Evolutionary conservation across 1,140 invertebrate species (phyloP), one percentile per base, ranked within the genome.

Genomic region (Brachionus koreanus): DNA sequence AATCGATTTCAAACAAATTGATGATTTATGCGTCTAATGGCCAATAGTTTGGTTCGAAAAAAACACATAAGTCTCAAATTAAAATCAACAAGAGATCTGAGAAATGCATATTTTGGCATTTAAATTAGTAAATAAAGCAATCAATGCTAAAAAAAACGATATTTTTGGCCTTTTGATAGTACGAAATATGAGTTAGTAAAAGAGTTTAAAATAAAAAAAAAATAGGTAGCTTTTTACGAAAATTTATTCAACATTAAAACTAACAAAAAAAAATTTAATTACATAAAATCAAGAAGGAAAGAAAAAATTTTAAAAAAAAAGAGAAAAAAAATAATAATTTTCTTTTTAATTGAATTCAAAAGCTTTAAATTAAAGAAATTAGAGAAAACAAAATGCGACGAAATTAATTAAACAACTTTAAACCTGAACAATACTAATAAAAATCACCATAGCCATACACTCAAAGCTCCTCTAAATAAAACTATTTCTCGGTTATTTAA

Each of bases 171-270:
- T 57, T 57, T 57, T 57, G 19, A 19, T 9, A 57, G 19, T 65
- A 19, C 37, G 65, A 69, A 69, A 69, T 69, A 69, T 69, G 65
- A 69, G 65, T 57, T 19, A 25, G 49, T 19, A 29, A 29, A 29
- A 29, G 29, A 29, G 29, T n/a, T n/a, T n/a, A 29, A 29, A 19
- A 46, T 46, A 5, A 65, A 13, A 19, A 33, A 65, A 65, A 16
- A 63, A 29, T 12, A 33, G 13, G 33, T 65, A 39, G 16, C 6
- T 37, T 43, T 69, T 69, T 69, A 69, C 37, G 37, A 69, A 23
- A 69, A 69, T 69, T 69, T 69, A 69, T 69, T 69, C 65, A 69
- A 69, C 65, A 69, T 69, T 69, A 35, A 69, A 69, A 37, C 5
- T 37, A 39, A 69, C 10, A 69, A 69, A 69, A 69, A 69, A 69